Percentiles rank a stretch among this genome's conserved stretches.
These are phyloP conservation scores for Loriculus beryllinus DNA, from an alignment of 2,797 vertebrate species.

Conservation along the genomic window DNA sequence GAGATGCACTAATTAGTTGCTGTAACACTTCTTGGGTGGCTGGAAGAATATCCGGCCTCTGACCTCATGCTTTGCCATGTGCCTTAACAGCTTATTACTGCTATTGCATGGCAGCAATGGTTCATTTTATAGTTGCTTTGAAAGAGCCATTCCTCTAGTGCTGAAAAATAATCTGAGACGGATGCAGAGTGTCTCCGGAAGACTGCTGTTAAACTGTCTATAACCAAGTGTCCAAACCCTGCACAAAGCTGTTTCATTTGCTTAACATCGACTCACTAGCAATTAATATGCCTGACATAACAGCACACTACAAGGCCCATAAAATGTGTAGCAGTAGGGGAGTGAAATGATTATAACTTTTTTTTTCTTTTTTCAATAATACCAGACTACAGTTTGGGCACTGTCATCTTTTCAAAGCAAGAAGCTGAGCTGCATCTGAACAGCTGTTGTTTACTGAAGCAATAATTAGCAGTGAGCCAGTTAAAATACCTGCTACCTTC, in stretches of 20 bases:
- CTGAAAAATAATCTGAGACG: slow-evolving; percentile 55
- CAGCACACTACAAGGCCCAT: slow-evolving; percentile 28
- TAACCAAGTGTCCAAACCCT: slow-evolving; percentile 61
- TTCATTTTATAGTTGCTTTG: slow-evolving; percentile 59
- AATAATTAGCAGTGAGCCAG: slow-evolving; percentile 54
- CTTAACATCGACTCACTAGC: slow-evolving; percentile 35
- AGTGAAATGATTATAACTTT: slow-evolving; percentile 61
- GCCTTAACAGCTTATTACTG: slow-evolving; percentile 58
- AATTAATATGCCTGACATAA: slow-evolving; percentile 61
- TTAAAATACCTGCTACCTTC: slow-evolving; percentile 50
- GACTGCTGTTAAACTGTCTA: slow-evolving; percentile 65
- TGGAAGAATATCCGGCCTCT: slow-evolving; percentile 41
- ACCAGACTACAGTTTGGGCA: slow-evolving; percentile 47
- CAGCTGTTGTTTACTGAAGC: slow-evolving; percentile 71
- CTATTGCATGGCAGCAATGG: slow-evolving; percentile 9
- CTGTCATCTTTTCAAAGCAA: slow-evolving; percentile 67
- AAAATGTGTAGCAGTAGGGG: slow-evolving; percentile 61
- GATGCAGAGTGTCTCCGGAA: slow-evolving; percentile 45
- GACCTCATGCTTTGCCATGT: slow-evolving; percentile 54
- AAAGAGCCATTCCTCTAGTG: slow-evolving; percentile 26
- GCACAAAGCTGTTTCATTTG: slow-evolving; percentile 58
- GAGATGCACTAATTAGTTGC: slow-evolving; percentile 44
- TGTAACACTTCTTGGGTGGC: slow-evolving; percentile 39
- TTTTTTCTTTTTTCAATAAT: slow-evolving; percentile 41
- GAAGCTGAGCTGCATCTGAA: slow-evolving; percentile 44